Evolutionary conservation across 2,113 vertebrate species (phyloP), one percentile per base, ranked within the genome.

Genomic region (Hydrochoerus hydrochaeris): DNA sequence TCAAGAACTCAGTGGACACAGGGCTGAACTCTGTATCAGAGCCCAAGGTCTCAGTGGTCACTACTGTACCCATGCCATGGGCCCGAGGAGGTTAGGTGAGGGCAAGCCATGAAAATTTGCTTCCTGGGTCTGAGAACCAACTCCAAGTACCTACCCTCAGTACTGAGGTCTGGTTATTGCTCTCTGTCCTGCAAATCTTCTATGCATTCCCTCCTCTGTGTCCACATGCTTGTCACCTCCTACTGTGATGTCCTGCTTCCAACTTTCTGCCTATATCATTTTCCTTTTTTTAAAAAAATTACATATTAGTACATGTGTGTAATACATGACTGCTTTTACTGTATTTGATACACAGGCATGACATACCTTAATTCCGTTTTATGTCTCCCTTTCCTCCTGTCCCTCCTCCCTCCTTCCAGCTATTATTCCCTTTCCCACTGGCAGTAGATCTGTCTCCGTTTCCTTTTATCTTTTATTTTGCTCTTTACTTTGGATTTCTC

Each of bases 1-100:
- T 78, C 41, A 46, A 57, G 28, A 91, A 84, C 17, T 22, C 38
- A 26, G 8, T 30, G 3, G n/a, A 35, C 35, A 58, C 24, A 35
- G 5, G 46, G 44, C 3, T n/a, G 41, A 54, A 63, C 24, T 93
- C 85, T 83, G 52, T 83, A 22, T 58, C 22, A 77, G 17, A 81
- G 44, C 19, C 17, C 7, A 67, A 85, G 49, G 52, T 35, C n/a
- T 80, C 8, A 58, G 26, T 52, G 41, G 30, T 52, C n/a, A 41
- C 4, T 52, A 24, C 13, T 57, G 1, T 7, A 19, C 30, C n/a
- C 16, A 24, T 4, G 8, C 24, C 11, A 22, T 12, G 4, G 4
- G 5, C 1, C 1, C 17, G 63, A 32, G 28, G 86, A 90, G 62
- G 24, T 11, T 4, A 57, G 8, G 28, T 0, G 0, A 88, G 22